phyloP scores from a whole-genome alignment of 2,888 invertebrate species.

The Drosophila ustulata region DNA sequence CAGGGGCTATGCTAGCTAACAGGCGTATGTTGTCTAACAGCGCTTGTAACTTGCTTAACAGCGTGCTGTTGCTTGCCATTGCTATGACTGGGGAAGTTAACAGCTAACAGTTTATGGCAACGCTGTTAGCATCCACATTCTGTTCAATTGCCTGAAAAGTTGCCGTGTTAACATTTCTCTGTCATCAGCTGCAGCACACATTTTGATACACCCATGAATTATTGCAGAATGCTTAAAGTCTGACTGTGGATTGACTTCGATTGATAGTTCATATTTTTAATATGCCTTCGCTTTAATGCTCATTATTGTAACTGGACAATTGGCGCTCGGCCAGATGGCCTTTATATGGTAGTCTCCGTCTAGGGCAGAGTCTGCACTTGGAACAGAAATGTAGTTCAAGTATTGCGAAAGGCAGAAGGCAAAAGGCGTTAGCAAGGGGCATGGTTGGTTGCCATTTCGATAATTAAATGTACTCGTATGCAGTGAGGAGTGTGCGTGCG shows the following conservation, averaged over 20 bases:
- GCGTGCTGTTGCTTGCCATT: constrained; percentile 7
- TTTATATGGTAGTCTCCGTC: constrained; percentile 19
- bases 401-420: constrained; percentile 1
- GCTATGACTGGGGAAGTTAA: neutral
- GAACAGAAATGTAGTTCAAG: constrained; percentile 63
- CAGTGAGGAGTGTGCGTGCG: constrained; percentile 30
- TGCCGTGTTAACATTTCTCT: neutral
- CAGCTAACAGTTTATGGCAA: neutral
- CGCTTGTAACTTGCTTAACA: neutral
- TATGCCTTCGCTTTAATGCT: neutral
- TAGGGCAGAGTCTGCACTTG: constrained; percentile 60
- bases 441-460: constrained; percentile 69
- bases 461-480: constrained; percentile 70
- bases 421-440: neutral
- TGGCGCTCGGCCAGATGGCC: constrained; percentile 39
- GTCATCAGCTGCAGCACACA: neutral
- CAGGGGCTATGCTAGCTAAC: constrained; percentile 29
- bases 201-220: neutral
- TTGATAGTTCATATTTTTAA: neutral
- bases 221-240: neutral
- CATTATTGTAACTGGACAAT: neutral
- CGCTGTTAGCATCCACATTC: neutral
- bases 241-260: neutral
- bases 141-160: constrained; percentile 13
- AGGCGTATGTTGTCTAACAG: constrained; percentile 1